phyloP scores from a whole-genome alignment of 2,797 vertebrate genomes.

The Malacoraja senta region DNA sequence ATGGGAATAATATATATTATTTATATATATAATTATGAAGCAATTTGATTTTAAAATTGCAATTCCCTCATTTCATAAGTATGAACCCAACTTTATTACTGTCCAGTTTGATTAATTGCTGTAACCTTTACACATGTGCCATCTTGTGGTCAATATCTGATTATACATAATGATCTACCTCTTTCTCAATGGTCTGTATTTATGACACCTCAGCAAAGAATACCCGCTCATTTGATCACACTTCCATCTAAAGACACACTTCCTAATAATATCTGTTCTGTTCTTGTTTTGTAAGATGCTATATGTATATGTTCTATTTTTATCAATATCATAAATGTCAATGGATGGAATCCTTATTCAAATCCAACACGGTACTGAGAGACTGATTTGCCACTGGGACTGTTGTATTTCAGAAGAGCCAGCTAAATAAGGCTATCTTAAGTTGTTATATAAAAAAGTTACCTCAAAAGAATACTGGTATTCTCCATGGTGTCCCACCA shows the following conservation, averaged over 20 bases:
- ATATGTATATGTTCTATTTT: neutral
- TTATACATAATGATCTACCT: neutral
- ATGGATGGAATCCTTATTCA: no score
- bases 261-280: neutral
- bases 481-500: no score
- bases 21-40: neutral
- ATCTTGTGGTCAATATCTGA: conserved; percentile 29
- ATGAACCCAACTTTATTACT: neutral
- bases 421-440: no score
- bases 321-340: neutral
- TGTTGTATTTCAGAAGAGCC: no score
- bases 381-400: no score
- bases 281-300: neutral
- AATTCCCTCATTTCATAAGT: neutral
- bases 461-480: no score
- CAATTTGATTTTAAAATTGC: neutral
- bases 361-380: no score
- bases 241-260: neutral
- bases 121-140: conserved; percentile 19
- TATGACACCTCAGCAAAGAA: neutral
- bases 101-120: neutral
- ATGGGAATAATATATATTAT: no score
- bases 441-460: no score
- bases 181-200: neutral
- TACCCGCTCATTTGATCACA: neutral